phyloP scores from a whole-genome alignment of 2,888 invertebrate species.

The Xiphydria camelus region DNA sequence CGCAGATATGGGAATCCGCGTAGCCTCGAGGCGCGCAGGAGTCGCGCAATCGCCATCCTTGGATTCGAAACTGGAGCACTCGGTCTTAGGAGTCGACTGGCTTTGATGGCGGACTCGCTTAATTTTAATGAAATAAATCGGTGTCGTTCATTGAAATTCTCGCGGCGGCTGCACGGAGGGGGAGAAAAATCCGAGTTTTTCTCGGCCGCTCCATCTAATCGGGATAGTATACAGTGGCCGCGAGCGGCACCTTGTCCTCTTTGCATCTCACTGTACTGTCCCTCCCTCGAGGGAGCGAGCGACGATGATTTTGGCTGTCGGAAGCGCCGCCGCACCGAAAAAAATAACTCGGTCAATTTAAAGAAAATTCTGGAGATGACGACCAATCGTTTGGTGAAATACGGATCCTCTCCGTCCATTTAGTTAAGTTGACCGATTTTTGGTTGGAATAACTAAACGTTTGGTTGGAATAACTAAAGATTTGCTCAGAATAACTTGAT shows the following conservation, averaged over 20 bases:
- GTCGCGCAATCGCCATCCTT: constrained; percentile 51
- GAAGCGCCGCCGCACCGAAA: too few relatives aligned
- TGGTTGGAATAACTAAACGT: too few relatives aligned
- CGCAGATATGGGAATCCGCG: constrained; percentile 51
- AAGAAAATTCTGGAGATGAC: too few relatives aligned
- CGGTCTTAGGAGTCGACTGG: constrained; percentile 18
- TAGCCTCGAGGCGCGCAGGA: constrained; percentile 34
- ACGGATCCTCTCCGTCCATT: too few relatives aligned
- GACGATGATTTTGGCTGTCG: too few relatives aligned
- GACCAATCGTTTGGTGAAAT: too few relatives aligned
- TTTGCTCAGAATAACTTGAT: too few relatives aligned
- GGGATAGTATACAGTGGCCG: background rate
- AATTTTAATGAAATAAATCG: constrained; percentile 18
- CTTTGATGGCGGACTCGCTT: constrained; percentile 21
- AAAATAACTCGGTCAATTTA: too few relatives aligned
- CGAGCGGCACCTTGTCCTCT: background rate
- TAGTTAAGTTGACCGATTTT: too few relatives aligned
- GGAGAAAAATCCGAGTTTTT: background rate
- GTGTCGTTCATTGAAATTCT: constrained; percentile 1
- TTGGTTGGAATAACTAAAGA: too few relatives aligned
- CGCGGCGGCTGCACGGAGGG: background rate
- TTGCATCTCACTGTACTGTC: background rate
- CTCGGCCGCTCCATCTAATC: background rate
- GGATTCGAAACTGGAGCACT: constrained; percentile 49
- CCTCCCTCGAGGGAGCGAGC: too few relatives aligned